Percentiles rank a stretch among this genome's conserved stretches.
phyloP scores from a whole-genome alignment of 2,113 vertebrate genomes.

The Neogobius melanostomus region DNA sequence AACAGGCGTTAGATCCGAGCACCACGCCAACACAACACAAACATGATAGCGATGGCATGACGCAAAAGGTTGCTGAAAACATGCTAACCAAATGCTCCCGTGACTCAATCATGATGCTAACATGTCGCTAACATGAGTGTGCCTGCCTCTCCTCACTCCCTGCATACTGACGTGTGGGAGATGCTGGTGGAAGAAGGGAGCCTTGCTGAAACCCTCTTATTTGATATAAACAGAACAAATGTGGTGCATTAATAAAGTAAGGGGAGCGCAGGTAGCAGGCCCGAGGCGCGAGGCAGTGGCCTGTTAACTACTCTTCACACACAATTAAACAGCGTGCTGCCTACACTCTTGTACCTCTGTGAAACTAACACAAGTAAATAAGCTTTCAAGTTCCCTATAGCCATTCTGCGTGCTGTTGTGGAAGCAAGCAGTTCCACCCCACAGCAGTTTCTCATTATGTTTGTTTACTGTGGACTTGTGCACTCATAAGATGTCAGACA shows the following conservation, averaged over 20 bases:
- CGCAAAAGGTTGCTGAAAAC: not conserved
- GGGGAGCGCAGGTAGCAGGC: not conserved
- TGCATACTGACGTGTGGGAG: slow-evolving; percentile 21
- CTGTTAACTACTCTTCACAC: slow-evolving; percentile 8
- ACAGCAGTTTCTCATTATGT: no score
- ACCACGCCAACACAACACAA: no score
- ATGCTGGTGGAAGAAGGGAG: not conserved
- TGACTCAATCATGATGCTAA: not conserved
- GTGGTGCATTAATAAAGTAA: not conserved
- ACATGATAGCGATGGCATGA: no score
- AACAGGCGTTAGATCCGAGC: no score
- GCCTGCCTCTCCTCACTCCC: slow-evolving; percentile 8
- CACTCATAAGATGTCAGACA: no score
- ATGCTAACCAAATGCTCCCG: not conserved
- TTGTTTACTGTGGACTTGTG: no score
- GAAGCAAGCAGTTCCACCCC: not conserved
- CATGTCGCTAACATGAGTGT: slow-evolving; percentile 16
- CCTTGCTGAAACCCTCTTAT: not conserved
- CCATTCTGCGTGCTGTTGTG: not conserved
- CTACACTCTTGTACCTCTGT: not conserved
- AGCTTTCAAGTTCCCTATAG: not conserved
- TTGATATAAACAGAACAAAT: not conserved
- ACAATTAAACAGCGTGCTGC: not conserved
- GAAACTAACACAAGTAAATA: not conserved
- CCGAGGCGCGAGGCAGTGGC: not conserved